Evolutionary conservation across 2,797 vertebrate species (phyloP).

Genomic region (Pyrocephalus nanus): DNA sequence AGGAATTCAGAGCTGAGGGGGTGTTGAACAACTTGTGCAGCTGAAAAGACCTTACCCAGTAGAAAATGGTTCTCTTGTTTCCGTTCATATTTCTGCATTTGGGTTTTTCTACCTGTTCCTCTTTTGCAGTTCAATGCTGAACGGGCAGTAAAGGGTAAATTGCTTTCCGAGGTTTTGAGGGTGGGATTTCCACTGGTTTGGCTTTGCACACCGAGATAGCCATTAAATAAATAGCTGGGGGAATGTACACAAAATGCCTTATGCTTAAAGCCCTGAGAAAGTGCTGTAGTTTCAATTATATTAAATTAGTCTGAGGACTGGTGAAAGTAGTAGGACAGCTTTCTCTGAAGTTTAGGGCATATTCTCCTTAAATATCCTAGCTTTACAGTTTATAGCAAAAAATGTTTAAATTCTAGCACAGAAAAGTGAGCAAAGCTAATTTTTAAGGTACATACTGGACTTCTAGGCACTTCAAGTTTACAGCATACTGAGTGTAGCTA

Average conservation of each 20-base stretch:
- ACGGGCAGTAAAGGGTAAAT: conserved; percentile 51
- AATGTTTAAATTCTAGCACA: not conserved
- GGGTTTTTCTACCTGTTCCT: not conserved
- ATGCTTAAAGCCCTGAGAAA: conserved; percentile 20
- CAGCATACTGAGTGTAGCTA: not conserved
- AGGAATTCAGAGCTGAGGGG: not conserved
- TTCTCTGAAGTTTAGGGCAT: not conserved
- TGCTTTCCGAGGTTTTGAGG: not conserved
- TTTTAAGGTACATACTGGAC: not conserved
- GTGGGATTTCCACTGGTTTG: not conserved
- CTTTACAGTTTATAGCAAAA: not conserved
- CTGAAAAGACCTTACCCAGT: conserved; percentile 2
- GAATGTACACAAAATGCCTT: conserved; percentile 48
- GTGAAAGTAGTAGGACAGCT: not conserved
- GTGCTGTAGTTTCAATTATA: not conserved
- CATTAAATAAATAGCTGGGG: not conserved
- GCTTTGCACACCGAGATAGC: not conserved
- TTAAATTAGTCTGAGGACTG: not conserved
- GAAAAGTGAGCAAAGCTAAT: not conserved
- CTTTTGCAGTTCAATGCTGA: conserved; percentile 32
- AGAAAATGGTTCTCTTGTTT: conserved; percentile 2
- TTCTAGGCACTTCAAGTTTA: not conserved
- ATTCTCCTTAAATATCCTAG: not conserved
- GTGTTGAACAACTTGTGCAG: not conserved
- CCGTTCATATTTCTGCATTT: conserved; percentile 21